These are phyloP conservation scores for Hirtodrosophila trivittata DNA, from an alignment of 2,888 invertebrate species.

Conservation along the genomic window DNA sequence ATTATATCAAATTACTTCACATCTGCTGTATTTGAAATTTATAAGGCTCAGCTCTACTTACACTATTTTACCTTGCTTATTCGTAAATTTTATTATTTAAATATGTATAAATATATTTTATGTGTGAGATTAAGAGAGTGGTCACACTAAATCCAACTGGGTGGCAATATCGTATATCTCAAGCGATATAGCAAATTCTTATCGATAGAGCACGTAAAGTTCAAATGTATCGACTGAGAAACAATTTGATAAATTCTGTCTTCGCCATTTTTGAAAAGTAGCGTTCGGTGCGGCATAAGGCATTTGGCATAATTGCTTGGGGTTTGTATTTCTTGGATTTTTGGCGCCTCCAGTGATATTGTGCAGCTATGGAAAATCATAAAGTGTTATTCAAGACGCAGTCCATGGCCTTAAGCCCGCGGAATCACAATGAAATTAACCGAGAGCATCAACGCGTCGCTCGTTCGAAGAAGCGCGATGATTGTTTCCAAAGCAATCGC, in stretches of 20 bases:
- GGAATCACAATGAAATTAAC: constrained; percentile 47
- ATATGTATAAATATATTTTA: constrained; percentile 20
- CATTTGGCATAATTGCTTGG: background rate
- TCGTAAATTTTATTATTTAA: constrained; percentile 3
- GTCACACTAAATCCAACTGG: constrained; percentile 25
- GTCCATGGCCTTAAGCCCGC: constrained; percentile 36
- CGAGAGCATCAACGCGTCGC: constrained; percentile 53
- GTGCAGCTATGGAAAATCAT: constrained; percentile 29
- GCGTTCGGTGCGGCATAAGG: background rate
- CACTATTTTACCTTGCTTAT: background rate
- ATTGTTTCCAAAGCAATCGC: constrained; percentile 60
- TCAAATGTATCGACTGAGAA: background rate
- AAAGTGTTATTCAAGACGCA: constrained; percentile 49
- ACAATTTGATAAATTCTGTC: background rate
- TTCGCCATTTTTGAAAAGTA: constrained; percentile 22
- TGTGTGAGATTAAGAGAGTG: background rate
- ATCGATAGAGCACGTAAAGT: constrained; percentile 1
- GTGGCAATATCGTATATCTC: constrained; percentile 6
- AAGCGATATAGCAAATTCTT: background rate
- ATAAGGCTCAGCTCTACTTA: background rate
- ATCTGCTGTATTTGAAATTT: constrained; percentile 2
- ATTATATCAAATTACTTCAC: background rate
- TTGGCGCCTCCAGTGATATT: background rate
- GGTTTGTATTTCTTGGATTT: background rate
- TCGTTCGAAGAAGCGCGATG: constrained; percentile 60